Conservation (phyloP, 2,113 vertebrate species). For the Struthio camelus region DNA sequence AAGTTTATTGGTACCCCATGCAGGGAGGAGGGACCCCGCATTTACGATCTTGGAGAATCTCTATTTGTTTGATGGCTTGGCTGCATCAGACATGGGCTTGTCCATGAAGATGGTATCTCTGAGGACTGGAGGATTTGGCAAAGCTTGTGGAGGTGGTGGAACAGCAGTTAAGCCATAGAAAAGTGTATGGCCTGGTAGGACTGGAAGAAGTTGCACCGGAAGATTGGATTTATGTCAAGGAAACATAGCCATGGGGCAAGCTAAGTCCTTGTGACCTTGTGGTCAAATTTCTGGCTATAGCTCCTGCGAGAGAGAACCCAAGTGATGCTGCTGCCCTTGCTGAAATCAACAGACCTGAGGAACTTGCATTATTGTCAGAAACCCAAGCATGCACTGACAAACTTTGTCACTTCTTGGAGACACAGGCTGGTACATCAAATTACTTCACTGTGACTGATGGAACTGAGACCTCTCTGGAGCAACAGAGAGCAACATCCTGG, state of each 20-base stretch:
- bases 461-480: background rate
- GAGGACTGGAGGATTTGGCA: constrained; percentile 27
- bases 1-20: background rate
- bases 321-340: constrained; percentile 10
- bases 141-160: background rate
- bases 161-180: background rate
- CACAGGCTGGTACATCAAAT: constrained; percentile 13
- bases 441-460: constrained; percentile 52
- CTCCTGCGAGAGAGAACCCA: constrained; percentile 21
- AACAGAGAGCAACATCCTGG: background rate
- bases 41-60: background rate
- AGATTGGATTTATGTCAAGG: constrained; percentile 18
- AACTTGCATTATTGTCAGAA: constrained; percentile 16
- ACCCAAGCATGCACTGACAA: background rate
- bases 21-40: background rate
- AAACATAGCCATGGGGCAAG: constrained; percentile 28
- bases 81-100: constrained; percentile 1
- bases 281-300: constrained; percentile 1
- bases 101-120: constrained; percentile 50
- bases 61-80: background rate
- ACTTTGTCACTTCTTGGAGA: constrained; percentile 14
- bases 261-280: background rate
- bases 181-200: background rate
- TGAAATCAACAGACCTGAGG: constrained; percentile 50
- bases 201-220: background rate